phyloP scores from a whole-genome alignment of 2,888 invertebrate genomes.

The Trichogramma evanescens region DNA sequence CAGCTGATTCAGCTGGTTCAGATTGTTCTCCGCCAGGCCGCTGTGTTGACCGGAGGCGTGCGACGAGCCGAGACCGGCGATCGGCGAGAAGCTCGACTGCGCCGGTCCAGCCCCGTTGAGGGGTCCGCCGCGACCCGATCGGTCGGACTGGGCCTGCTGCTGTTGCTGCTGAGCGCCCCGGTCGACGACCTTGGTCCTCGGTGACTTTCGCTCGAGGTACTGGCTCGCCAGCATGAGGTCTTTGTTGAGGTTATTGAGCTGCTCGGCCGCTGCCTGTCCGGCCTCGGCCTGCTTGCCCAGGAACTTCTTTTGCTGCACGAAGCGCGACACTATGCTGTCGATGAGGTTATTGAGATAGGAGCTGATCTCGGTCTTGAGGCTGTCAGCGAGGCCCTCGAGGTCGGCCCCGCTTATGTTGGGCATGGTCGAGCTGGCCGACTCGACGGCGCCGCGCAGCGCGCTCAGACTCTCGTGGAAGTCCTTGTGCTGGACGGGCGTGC shows the following conservation, averaged over 20 bases:
- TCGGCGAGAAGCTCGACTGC: slow-evolving; percentile 54
- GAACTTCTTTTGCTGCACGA: slow-evolving; percentile 72
- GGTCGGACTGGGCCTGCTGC: slow-evolving; percentile 47
- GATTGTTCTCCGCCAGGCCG: slow-evolving; percentile 50
- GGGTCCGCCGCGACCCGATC: slow-evolving; percentile 44
- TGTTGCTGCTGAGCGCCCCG: slow-evolving; percentile 51
- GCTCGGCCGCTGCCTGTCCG: slow-evolving; percentile 73
- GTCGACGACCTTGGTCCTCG: slow-evolving; percentile 68
- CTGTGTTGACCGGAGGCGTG: slow-evolving; percentile 38
- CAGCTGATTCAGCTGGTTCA: slow-evolving; percentile 53
- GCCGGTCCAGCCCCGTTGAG: slow-evolving; percentile 46
- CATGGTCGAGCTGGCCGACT: slow-evolving; percentile 53
- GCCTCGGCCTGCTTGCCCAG: slow-evolving; percentile 72
- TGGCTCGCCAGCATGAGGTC: slow-evolving; percentile 76
- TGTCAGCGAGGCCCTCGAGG: slow-evolving; percentile 82
- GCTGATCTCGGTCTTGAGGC: slow-evolving; percentile 83
- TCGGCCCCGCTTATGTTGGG: slow-evolving; percentile 67
- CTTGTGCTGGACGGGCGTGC: slow-evolving; percentile 51
- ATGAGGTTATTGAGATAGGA: slow-evolving; percentile 76
- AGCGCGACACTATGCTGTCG: slow-evolving; percentile 80
- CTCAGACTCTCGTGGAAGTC: slow-evolving; percentile 73
- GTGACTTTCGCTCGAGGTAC: slow-evolving; percentile 76
- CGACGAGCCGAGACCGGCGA: slow-evolving; percentile 47
- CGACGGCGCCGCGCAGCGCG: slow-evolving; percentile 65
- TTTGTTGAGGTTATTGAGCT: slow-evolving; percentile 64